Percentiles rank a stretch among this genome's conserved stretches.
Conservation (phyloP, 2,113 vertebrate genomes). For the Nothocercus nigrocapillus region DNA sequence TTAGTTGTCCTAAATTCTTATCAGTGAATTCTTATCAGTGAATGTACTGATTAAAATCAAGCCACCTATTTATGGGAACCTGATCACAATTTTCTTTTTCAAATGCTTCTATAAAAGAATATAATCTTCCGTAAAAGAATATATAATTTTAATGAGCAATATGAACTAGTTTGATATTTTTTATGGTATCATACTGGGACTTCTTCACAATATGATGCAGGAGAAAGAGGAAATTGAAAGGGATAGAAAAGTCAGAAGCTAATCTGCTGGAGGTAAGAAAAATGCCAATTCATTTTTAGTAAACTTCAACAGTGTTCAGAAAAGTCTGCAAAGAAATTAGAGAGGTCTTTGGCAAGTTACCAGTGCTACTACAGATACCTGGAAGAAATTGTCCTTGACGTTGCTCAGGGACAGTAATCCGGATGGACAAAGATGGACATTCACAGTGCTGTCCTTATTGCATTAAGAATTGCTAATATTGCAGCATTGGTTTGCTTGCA, state of each 20-base stretch:
- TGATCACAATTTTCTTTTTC: background rate
- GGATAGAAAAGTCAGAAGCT: background rate
- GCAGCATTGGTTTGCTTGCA: background rate
- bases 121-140: background rate
- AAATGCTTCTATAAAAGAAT: background rate
- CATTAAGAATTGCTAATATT: background rate
- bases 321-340: background rate
- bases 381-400: background rate
- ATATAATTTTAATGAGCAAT: rapidly evolving
- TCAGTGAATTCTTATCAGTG: background rate
- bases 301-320: background rate
- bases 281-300: background rate
- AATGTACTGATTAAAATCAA: background rate
- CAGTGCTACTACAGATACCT: background rate
- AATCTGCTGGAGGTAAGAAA: background rate
- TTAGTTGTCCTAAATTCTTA: conserved; percentile 45
- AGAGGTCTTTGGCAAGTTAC: background rate
- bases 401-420: background rate
- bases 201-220: background rate
- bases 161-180: background rate
- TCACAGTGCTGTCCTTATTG: background rate
- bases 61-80: background rate
- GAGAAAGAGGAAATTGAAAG: background rate
- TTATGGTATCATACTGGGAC: background rate
- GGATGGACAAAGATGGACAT: background rate